Evolutionary conservation across 2,797 vertebrate species (phyloP).

Genomic region (Phrynocephalus guinanensis): DNA sequence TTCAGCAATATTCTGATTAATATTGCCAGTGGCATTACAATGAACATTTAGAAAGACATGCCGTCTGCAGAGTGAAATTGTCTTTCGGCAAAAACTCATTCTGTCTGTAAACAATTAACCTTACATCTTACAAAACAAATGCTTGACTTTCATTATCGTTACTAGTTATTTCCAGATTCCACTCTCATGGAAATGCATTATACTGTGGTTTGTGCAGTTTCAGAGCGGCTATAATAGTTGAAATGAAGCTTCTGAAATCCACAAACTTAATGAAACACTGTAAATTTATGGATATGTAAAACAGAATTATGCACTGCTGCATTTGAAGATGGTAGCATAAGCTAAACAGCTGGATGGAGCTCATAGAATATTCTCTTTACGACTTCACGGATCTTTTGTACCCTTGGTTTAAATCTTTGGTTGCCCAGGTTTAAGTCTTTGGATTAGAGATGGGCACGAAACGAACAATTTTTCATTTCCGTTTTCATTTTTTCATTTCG

Average conservation of each 20-base stretch:
- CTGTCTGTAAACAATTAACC: slow-evolving; percentile 56
- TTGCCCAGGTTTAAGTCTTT: slow-evolving; percentile 2
- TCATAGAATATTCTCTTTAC: slow-evolving; percentile 15
- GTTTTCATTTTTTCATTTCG: no score
- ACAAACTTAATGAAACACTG: slow-evolving; percentile 23
- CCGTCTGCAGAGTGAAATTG: slow-evolving; percentile 63
- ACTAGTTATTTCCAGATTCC: slow-evolving; percentile 43
- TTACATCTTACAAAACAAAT: slow-evolving; percentile 37
- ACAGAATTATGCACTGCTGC: slow-evolving; percentile 31
- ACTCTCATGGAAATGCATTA: slow-evolving; percentile 32
- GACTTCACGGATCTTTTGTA: neutral
- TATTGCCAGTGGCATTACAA: slow-evolving; percentile 56
- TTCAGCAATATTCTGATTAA: slow-evolving; percentile 56
- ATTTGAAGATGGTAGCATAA: slow-evolving; percentile 18
- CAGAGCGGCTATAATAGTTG: slow-evolving; percentile 26
- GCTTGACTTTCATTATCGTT: slow-evolving; percentile 31
- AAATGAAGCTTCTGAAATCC: slow-evolving; percentile 40
- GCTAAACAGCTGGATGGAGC: neutral
- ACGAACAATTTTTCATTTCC: no score
- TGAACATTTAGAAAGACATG: slow-evolving; percentile 64
- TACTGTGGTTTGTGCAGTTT: slow-evolving; percentile 41
- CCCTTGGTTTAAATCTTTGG: slow-evolving; percentile 15
- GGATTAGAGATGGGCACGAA: neutral
- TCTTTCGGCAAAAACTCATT: slow-evolving; percentile 57
- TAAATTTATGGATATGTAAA: slow-evolving; percentile 40